Evolutionary conservation across 2,113 vertebrate species (phyloP).

Genomic region (Xenopus tropicalis): UCB_Xtro_10.0 CM004446.2:144685501-144686000

Average conservation of each 20-base stretch:
- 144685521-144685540: too few species aligned
- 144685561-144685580: too few species aligned
- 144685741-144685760: not conserved
- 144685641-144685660: constrained; percentile 1
- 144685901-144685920: not conserved
- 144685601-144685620: not conserved
- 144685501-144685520: too few species aligned
- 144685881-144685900: not conserved
- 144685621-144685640: not conserved
- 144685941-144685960: not conserved
- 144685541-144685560: too few species aligned
- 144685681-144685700: not conserved
- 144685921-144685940: not conserved
- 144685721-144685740: not conserved
- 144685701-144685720: not conserved
- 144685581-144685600: not conserved
- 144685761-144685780: not conserved
- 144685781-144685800: not conserved
- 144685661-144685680: not conserved
- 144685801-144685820: not conserved
- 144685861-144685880: not conserved
- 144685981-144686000: too few species aligned
- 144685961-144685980: not conserved
- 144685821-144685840: not conserved
- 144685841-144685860: not conserved